Evolutionary conservation across 2,888 invertebrate species (phyloP).

Genomic region (Eupithecia insigniata): DNA sequence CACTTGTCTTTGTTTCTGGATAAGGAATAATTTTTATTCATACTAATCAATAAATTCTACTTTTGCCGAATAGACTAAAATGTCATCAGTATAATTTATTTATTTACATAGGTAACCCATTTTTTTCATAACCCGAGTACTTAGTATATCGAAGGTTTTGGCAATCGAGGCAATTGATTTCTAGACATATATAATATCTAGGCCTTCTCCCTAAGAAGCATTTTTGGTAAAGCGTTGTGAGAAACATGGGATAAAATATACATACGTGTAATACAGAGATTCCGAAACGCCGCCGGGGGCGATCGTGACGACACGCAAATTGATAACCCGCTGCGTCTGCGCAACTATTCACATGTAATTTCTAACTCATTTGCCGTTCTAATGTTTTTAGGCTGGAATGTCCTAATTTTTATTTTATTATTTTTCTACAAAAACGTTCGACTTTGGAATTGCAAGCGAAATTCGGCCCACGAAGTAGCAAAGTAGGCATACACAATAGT

Average conservation of each 20-base stretch:
- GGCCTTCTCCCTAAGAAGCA: background rate
- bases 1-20: background rate
- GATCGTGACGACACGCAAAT: conserved; percentile 73
- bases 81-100: background rate
- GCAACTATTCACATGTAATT: conserved; percentile 60
- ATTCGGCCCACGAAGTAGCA: background rate
- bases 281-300: conserved; percentile 54
- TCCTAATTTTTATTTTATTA: too few relatives aligned
- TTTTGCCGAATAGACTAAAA: background rate
- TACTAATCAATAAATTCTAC: background rate
- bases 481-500: background rate
- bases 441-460: background rate
- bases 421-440: background rate
- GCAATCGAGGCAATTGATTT: background rate
- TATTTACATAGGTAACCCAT: background rate
- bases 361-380: conserved; percentile 52
- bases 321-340: conserved; percentile 59
- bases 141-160: background rate
- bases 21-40: background rate
- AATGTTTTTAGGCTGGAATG: conserved; percentile 45
- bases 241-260: conserved; percentile 13
- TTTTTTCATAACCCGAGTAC: background rate
- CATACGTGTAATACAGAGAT: conserved; percentile 32
- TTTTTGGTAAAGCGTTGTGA: background rate
- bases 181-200: background rate